Conservation (phyloP, 2,113 vertebrate genomes). For the Oncorhynchus tshawytscha region DNA sequence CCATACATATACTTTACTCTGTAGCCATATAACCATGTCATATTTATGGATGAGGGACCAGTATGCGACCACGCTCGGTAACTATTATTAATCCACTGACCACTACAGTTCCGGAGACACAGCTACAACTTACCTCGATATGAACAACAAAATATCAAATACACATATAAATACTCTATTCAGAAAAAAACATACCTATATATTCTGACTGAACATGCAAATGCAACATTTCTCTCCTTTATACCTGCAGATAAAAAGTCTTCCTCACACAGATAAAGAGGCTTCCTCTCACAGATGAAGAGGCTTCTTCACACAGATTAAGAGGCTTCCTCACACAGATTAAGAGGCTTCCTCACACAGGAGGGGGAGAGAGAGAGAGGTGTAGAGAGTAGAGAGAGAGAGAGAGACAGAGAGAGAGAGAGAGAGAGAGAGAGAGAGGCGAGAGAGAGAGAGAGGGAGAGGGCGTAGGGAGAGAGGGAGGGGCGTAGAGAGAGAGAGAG, state of each 20-base stretch:
- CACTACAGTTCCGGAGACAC: conserved; percentile 11
- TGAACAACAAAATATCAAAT: conserved; percentile 15
- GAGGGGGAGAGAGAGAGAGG: background rate
- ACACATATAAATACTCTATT: no score
- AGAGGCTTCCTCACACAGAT: no score
- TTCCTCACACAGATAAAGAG: background rate
- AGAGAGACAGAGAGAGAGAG: no score
- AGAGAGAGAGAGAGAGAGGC: no score
- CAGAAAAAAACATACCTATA: no score
- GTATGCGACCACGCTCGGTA: background rate
- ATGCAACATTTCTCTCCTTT: conserved; percentile 1
- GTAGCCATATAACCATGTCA: conserved; percentile 10
- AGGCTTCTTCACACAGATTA: no score
- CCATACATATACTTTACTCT: background rate
- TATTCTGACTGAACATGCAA: conserved; percentile 1
- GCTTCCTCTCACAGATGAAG: background rate
- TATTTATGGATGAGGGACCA: conserved; percentile 28
- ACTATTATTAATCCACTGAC: conserved; percentile 33
- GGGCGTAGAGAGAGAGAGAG: background rate
- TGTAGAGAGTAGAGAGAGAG: no score
- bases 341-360: background rate
- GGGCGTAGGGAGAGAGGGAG: no score
- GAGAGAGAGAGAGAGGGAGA: background rate
- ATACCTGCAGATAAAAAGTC: conserved; percentile 4
- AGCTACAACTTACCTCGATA: conserved; percentile 11